Evolutionary conservation across 2,888 invertebrate genomes (phyloP).

Genomic region (Cephus runcator): DNA sequence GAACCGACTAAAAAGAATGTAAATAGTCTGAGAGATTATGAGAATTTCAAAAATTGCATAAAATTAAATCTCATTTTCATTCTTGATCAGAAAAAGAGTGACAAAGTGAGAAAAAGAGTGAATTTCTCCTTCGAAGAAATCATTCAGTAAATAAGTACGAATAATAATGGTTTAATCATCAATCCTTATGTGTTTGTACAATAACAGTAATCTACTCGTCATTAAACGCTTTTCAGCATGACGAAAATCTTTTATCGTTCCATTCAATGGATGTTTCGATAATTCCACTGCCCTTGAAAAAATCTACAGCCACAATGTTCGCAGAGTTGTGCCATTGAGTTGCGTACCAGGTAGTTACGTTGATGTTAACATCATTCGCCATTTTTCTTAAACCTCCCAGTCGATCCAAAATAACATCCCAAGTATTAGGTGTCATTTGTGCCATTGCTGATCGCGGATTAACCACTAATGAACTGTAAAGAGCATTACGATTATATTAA

Average conservation of each 20-base stretch:
- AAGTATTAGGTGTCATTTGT: slow-evolving; percentile 75
- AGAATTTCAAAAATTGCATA: not conserved
- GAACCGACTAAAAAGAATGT: not conserved
- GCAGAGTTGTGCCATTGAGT: slow-evolving; percentile 75
- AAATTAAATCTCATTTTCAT: not conserved
- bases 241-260: slow-evolving; percentile 45
- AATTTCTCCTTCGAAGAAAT: not conserved
- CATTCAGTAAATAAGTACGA: not conserved
- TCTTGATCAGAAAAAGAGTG: not conserved
- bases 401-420: slow-evolving; percentile 72
- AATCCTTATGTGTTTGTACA: not conserved
- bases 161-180: not conserved
- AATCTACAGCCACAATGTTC: slow-evolving; percentile 80
- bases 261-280: slow-evolving; percentile 67
- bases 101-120: no score
- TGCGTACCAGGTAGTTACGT: slow-evolving; percentile 75
- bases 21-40: not conserved
- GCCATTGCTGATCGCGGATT: slow-evolving; percentile 76
- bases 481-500: not conserved
- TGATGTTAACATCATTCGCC: slow-evolving; percentile 76
- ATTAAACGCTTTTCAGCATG: slow-evolving; percentile 23
- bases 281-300: slow-evolving; percentile 78
- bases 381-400: slow-evolving; percentile 73
- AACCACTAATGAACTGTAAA: slow-evolving; percentile 17
- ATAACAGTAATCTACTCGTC: not conserved